Evolutionary conservation across 2,888 invertebrate genomes (phyloP), one percentile per base, ranked within the genome.

Genomic region (Mamestra brassicae): DNA sequence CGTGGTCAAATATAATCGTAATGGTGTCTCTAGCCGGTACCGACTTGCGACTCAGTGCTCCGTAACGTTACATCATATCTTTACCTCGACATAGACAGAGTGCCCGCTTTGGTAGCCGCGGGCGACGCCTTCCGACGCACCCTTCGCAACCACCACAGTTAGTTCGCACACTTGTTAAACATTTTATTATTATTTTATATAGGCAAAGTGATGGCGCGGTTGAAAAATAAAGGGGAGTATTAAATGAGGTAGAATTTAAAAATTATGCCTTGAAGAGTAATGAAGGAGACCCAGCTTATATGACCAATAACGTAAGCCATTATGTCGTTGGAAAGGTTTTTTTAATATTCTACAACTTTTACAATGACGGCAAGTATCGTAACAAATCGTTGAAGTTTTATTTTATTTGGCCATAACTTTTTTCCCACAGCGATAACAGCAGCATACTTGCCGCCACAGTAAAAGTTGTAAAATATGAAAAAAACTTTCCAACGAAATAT

Each of bases 91-190:
- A 97, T 97, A 71, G 97, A 97, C 76, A 97, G 92, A 50, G 97
- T 96, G 84, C 97, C 96, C 61, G 96, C 93, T 90, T 97, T 97
- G 86, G 97, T 93, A 92, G 96, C 95, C 90, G 96, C 98, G 71
- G 98, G 98, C 79, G 98, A 97, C 88, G 97, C 97, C 97, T 98
- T 98, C 94, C 98, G 97, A 92, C 98, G 97, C 92, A 98, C 97
- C 96, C 98, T 98, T 95, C 68, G 86, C 88, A 88, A 81, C 86
- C 86, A 89, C 89, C 89, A 89, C 87, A 87, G 88, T 81, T 86
- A 86, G 93, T 94, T 93, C 92, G 89, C 91, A 86, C 75, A 66
- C 74, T 73, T 77, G 76, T 82, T 84, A 76, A 84, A 69, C 36
- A 58, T 38, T 61, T 50, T n/a, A 55, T 61, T 54, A 81, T 45